phyloP scores from a whole-genome alignment of 2,113 vertebrate genomes.

The Sitta europaea region DNA sequence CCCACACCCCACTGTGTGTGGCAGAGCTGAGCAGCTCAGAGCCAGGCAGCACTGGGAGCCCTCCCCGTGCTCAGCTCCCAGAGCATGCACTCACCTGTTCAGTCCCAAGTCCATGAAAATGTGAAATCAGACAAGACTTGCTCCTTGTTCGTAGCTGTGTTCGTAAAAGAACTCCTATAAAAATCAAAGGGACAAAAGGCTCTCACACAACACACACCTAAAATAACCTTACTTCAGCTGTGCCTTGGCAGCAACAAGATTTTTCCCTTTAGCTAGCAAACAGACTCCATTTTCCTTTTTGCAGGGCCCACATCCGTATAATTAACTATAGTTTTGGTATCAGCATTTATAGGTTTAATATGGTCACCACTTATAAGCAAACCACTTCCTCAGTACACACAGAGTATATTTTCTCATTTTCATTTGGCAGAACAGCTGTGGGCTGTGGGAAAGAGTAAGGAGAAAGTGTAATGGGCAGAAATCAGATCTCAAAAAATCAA shows the following conservation, averaged over 20 bases:
- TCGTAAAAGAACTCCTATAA: neutral
- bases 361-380: constrained; percentile 39
- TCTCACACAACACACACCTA: neutral
- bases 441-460: neutral
- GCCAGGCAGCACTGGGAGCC: neutral
- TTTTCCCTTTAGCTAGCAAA: constrained; percentile 8
- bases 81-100: neutral
- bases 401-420: neutral
- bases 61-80: accelerated
- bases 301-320: neutral
- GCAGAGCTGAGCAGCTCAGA: neutral
- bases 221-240: neutral
- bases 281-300: neutral
- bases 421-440: neutral
- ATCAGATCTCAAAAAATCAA: neutral
- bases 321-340: neutral
- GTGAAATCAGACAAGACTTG: neutral
- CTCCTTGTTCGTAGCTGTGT: neutral
- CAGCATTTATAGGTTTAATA: constrained; percentile 25
- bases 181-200: neutral
- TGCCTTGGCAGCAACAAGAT: neutral
- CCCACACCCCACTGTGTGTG: no score
- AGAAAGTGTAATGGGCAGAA: neutral
- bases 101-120: neutral
- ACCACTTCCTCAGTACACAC: constrained; percentile 28